A percentile compares a stretch with the other conserved stretches of the same genome.
phyloP scores from a whole-genome alignment of 2,888 invertebrate genomes.

The Paralinhomoeus sp. region DNA sequence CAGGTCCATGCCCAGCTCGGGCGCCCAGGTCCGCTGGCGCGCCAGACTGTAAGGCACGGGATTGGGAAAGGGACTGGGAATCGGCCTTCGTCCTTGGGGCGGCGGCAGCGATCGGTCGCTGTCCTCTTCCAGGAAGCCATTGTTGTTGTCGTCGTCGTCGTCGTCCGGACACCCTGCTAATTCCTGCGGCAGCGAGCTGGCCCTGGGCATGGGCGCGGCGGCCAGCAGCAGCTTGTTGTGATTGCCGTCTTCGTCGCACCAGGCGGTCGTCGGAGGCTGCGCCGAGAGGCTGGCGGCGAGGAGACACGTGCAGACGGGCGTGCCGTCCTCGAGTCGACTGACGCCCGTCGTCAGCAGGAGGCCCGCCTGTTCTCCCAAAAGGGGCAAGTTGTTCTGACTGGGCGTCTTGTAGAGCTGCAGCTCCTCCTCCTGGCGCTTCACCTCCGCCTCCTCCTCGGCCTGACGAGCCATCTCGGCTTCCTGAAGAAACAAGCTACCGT shows the following conservation, averaged over 20 bases:
- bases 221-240: conserved; percentile 39
- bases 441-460: conserved; percentile 16
- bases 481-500: conserved; percentile 7
- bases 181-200: too few relatives aligned
- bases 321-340: background rate
- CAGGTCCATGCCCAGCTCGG: too few relatives aligned
- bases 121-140: too few relatives aligned
- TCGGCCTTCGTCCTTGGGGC: too few relatives aligned
- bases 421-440: conserved; percentile 16
- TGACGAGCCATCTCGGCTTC: conserved; percentile 18
- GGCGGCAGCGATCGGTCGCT: too few relatives aligned
- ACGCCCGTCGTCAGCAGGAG: conserved; percentile 1
- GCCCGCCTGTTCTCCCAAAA: conserved; percentile 1
- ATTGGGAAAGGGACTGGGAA: too few relatives aligned
- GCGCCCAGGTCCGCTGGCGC: too few relatives aligned
- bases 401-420: conserved; percentile 16
- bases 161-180: too few relatives aligned
- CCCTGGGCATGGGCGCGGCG: too few relatives aligned
- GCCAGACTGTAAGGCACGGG: too few relatives aligned
- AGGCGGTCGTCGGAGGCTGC: conserved; percentile 45
- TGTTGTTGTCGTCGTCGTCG: too few relatives aligned
- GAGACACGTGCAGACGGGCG: background rate
- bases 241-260: conserved; percentile 60
- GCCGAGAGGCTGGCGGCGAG: conserved; percentile 27
- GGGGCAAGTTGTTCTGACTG: background rate